These are phyloP conservation scores for Cryptoleucopteryx plumbea DNA, from an alignment of 2,113 vertebrate genomes.

Conservation along the genomic window DNA sequence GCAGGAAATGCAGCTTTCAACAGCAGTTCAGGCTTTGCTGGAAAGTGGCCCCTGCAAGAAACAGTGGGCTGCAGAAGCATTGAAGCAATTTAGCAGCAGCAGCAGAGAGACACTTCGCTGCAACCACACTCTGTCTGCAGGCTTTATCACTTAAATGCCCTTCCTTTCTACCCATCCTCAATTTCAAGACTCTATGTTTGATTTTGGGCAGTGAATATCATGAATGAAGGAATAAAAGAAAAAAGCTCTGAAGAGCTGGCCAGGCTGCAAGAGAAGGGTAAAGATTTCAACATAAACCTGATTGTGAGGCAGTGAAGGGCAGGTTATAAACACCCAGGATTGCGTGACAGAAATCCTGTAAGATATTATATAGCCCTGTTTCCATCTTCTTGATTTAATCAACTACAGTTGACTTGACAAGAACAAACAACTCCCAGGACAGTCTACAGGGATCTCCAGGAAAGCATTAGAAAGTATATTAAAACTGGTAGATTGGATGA, in stretches of 20 bases:
- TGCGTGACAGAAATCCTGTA: background rate
- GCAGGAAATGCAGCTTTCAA: constrained; percentile 32
- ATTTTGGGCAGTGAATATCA: background rate
- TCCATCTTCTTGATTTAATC: background rate
- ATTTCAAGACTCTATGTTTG: background rate
- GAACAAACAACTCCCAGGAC: background rate
- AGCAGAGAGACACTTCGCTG: background rate
- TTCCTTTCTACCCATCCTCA: background rate
- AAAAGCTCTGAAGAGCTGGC: background rate
- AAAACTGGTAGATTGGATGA: background rate
- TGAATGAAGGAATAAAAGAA: background rate
- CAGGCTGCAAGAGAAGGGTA: background rate
- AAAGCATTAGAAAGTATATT: background rate
- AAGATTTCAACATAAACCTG: background rate
- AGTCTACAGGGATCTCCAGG: background rate
- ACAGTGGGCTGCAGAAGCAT: background rate
- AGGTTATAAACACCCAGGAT: background rate
- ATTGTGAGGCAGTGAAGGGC: background rate
- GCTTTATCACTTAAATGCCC: background rate
- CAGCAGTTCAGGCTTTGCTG: background rate
- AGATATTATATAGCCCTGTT: background rate
- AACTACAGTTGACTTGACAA: background rate
- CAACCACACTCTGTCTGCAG: background rate
- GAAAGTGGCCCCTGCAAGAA: background rate
- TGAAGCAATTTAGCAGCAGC: background rate